Conservation (phyloP, 1,140 invertebrate genomes). For the Orchestia grillus region DNA sequence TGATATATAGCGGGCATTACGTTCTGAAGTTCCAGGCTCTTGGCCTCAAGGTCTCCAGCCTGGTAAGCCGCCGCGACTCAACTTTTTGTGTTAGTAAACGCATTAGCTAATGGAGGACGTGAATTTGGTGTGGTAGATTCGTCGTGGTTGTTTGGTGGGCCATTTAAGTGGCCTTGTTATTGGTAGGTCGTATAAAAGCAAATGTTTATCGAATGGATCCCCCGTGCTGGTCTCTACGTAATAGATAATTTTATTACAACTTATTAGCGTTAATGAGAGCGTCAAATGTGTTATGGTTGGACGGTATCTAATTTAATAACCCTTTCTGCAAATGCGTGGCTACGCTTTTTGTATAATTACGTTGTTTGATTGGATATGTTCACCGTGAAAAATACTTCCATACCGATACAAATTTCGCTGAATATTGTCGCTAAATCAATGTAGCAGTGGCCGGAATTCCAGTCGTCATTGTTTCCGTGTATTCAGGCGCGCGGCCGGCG, state of each 20-base stretch:
- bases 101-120: neutral
- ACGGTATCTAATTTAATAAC: neutral
- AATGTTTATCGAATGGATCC: neutral
- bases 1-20: neutral
- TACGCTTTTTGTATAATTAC: neutral
- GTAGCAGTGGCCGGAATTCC: neutral
- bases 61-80: neutral
- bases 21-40: neutral
- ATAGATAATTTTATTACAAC: neutral
- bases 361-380: neutral
- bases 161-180: neutral
- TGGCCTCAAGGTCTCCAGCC: neutral
- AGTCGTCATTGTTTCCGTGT: neutral
- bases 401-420: neutral
- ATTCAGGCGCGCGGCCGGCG: neutral
- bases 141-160: neutral
- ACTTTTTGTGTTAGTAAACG: neutral
- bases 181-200: neutral
- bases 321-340: neutral
- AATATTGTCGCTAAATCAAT: neutral
- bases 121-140: neutral
- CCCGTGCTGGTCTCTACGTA: neutral
- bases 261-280: neutral
- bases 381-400: neutral
- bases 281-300: neutral